phyloP scores from a whole-genome alignment of 2,888 invertebrate species.

The Dasypogon diadema region DNA sequence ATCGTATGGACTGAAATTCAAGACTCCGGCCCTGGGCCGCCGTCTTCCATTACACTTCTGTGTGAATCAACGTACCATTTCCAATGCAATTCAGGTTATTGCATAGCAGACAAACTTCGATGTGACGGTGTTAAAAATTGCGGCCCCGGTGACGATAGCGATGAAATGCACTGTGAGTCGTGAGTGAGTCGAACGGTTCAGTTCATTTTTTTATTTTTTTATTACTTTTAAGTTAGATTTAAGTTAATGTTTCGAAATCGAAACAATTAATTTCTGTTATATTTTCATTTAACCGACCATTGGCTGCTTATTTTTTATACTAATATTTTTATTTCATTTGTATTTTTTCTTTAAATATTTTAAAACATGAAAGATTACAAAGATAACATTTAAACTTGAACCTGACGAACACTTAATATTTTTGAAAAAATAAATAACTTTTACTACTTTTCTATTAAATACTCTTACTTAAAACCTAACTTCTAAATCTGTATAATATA shows the following conservation, averaged over 20 bases:
- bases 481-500: slow-evolving; percentile 21
- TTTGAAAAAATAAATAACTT: slow-evolving; percentile 58
- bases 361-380: slow-evolving; percentile 43
- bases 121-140: slow-evolving; percentile 89
- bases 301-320: slow-evolving; percentile 53
- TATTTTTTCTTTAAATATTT: slow-evolving; percentile 43
- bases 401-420: slow-evolving; percentile 68
- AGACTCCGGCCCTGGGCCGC: slow-evolving; percentile 71
- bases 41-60: slow-evolving; percentile 65
- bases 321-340: slow-evolving; percentile 51
- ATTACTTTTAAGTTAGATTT: slow-evolving; percentile 47
- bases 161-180: slow-evolving; percentile 71
- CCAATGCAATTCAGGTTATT: slow-evolving; percentile 81
- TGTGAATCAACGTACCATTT: slow-evolving; percentile 76
- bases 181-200: slow-evolving; percentile 71
- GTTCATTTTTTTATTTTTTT: slow-evolving; percentile 66
- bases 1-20: slow-evolving; percentile 95
- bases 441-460: slow-evolving; percentile 53
- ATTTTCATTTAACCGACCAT: slow-evolving; percentile 55
- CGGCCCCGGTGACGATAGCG: slow-evolving; percentile 69
- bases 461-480: slow-evolving; percentile 2
- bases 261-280: slow-evolving; percentile 54
- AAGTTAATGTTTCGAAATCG: background rate
- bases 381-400: slow-evolving; percentile 64
- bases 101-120: slow-evolving; percentile 81